Base-by-base conservation (phyloP, 2,113 vertebrate species). In the Centropus bengalensis region DNA sequence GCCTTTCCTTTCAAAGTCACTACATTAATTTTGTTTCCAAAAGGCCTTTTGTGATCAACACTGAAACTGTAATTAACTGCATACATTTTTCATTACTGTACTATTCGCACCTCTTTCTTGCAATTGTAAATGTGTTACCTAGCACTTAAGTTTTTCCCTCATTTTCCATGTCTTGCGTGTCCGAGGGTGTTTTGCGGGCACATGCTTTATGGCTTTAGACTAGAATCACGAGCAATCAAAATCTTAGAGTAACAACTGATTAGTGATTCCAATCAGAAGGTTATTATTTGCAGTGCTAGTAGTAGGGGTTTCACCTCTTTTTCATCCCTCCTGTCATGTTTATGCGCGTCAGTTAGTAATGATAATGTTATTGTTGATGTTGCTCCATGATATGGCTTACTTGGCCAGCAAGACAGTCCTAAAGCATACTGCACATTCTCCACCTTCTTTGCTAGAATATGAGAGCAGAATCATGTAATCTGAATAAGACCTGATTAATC, bases 51-150 rank as follows among this genome's bases (percentile, higher is more conserved):
- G 49, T 62, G 56, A 47, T 78, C 89, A 78, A 71, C 82, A 62
- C 80, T 93, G 93, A 93, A 93, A 85, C 66, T 33, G 32, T 76
- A 95, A 93, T 82, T 81, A 94, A 91, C 40, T 62, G 26, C 56
- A 60, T 83, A 52, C 26, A 56, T 78, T 93, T 95, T 83, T 66
- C 92, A 21, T 56, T 94, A 86, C 66, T 90, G 47, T 56, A 75
- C 45, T 52, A 90, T 74, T 90, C 74, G 60, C 82, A 94, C 33
- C 54, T 92, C 58, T 91, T 93, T 93, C 84, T 93, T 91, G 64
- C 7, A 44, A 69, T 67, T 78, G 21, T 71, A 80, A 93, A 71
- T 55, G 32, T 44, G 60, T 62, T 95, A 92, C 85, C 67, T 85
- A 78, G 8, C 70, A 58, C 69, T 92, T 85, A 83, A 21, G 30